A percentile compares a stretch with the other conserved stretches of the same genome.
phyloP scores from a whole-genome alignment of 2,888 invertebrate genomes.

The Antheraea assamensis region DNA sequence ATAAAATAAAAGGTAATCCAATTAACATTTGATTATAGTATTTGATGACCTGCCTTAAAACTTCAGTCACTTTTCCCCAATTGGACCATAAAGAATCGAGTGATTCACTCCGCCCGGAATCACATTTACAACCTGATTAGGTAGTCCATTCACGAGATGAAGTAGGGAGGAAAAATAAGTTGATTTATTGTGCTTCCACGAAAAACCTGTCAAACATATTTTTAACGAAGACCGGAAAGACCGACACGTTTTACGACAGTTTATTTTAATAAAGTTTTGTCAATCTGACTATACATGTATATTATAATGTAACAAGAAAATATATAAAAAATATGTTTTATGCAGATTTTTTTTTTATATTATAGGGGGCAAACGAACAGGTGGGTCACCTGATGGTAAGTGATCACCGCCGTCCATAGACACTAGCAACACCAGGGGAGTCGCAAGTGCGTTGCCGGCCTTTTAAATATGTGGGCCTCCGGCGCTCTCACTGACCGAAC shows the following conservation, averaged over 20 bases:
- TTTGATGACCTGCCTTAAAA: background rate
- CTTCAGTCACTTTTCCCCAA: background rate
- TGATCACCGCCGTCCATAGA: too few relatives aligned
- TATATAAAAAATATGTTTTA: too few relatives aligned
- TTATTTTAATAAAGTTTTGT: background rate
- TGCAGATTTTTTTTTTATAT: too few relatives aligned
- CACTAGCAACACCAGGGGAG: too few relatives aligned
- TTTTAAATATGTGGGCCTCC: too few relatives aligned
- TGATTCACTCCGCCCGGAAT: constrained; percentile 33
- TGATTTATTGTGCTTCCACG: constrained; percentile 28
- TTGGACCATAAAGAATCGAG: constrained; percentile 33
- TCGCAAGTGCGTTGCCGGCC: too few relatives aligned
- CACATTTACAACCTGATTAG: constrained; percentile 20
- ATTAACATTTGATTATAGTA: background rate
- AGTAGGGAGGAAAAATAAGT: constrained; percentile 24
- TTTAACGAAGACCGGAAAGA: constrained; percentile 2
- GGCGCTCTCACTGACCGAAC: too few relatives aligned
- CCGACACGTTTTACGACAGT: background rate
- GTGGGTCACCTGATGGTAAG: too few relatives aligned
- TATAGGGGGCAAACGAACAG: too few relatives aligned
- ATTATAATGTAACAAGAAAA: background rate
- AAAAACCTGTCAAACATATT: constrained; percentile 1
- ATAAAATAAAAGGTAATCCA: constrained; percentile 2
- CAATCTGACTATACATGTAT: background rate
- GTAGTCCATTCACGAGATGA: constrained; percentile 23